These are phyloP conservation scores for Muntiacus reevesi DNA, from an alignment of 2,113 vertebrate species.

Conservation along the genomic window DNA sequence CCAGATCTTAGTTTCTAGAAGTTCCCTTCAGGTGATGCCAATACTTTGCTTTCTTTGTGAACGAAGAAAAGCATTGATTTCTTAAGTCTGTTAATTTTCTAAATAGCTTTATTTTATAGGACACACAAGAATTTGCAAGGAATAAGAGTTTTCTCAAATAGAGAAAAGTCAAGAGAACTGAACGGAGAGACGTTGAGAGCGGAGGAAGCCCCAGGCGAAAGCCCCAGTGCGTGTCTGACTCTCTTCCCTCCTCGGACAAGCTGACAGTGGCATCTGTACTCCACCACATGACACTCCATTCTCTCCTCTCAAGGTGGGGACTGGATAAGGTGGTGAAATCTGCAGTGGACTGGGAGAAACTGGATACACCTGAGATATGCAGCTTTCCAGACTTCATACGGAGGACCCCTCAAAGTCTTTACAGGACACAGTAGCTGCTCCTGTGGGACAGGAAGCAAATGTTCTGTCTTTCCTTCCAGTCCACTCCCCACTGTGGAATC, in stretches of 20 bases:
- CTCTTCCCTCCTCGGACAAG: not conserved
- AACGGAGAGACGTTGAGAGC: not conserved
- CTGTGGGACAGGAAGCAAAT: not conserved
- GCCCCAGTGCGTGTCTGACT: not conserved
- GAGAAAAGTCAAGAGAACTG: not conserved
- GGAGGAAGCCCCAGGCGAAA: not conserved
- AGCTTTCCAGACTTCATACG: not conserved
- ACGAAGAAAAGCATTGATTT: not conserved
- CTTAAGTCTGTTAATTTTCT: not conserved
- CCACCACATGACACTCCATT: not conserved
- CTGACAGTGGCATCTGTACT: not conserved
- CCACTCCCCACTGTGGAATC: not conserved
- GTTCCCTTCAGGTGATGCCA: conserved; percentile 37
- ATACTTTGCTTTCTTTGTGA: conserved; percentile 35
- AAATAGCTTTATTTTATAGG: not conserved
- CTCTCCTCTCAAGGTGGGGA: not conserved
- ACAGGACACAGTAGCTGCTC: not conserved
- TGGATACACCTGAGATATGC: not conserved
- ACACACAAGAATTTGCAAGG: not conserved
- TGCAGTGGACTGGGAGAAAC: not conserved
- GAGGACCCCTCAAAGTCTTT: not conserved
- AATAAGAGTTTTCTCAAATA: not conserved
- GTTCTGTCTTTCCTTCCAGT: not conserved
- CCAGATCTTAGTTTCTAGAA: not conserved
- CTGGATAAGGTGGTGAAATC: not conserved